Evolutionary conservation across 2,888 invertebrate genomes (phyloP).

Genomic region (Nymphalis polychloros): DNA sequence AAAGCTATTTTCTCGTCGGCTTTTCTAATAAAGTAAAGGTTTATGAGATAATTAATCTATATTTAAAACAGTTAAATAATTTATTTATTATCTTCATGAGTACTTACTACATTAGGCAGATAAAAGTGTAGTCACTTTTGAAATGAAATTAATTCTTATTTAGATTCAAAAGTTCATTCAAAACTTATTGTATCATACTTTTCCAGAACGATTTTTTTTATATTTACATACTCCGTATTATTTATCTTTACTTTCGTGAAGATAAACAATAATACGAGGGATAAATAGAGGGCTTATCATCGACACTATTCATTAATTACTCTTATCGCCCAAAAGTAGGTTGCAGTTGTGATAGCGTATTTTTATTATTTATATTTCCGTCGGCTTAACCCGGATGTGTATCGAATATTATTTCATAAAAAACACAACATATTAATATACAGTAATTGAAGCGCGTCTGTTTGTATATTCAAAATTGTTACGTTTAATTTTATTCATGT

Average conservation of each 20-base stretch:
- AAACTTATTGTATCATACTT: too few relatives aligned
- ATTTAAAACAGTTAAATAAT: too few relatives aligned
- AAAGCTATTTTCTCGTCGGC: background rate
- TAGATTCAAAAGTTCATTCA: too few relatives aligned
- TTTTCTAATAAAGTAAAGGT: background rate
- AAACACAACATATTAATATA: background rate
- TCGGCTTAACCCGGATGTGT: constrained; percentile 32
- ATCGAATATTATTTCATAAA: constrained; percentile 16
- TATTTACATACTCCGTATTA: constrained; percentile 19
- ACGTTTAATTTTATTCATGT: too few relatives aligned
- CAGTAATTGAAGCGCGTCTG: background rate
- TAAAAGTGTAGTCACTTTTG: too few relatives aligned
- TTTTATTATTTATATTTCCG: constrained; percentile 39
- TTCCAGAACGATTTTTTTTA: constrained; percentile 12
- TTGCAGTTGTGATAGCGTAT: constrained; percentile 45
- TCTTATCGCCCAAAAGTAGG: constrained; percentile 59
- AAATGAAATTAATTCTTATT: too few relatives aligned
- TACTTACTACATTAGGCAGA: too few relatives aligned
- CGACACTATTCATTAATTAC: constrained; percentile 69
- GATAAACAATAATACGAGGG: constrained; percentile 56
- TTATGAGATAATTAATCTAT: too few relatives aligned
- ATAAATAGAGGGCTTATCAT: constrained; percentile 53
- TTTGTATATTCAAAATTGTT: background rate
- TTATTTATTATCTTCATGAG: too few relatives aligned
- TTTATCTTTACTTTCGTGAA: constrained; percentile 65